Base-by-base conservation (phyloP, 2,797 vertebrate genomes). In the Danio albolineatus region DNA sequence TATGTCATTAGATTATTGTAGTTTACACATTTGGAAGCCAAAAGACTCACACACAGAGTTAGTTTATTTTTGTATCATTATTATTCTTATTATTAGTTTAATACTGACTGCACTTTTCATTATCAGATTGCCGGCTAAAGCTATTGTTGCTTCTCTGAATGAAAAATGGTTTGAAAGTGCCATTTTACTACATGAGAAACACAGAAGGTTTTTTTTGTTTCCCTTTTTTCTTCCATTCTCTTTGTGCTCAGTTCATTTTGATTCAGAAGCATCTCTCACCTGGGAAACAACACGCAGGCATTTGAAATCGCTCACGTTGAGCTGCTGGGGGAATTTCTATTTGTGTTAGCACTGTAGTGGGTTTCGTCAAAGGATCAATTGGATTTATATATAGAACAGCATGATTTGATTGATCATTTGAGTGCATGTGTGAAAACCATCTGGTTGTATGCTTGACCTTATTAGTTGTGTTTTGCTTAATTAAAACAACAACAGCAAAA, bases 231-330 rank as follows among this genome's bases (percentile, higher is more conserved):
- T 51, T 17, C 6, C 67, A 9, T 7, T 28, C 10, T 73, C 71
- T 38, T 46, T 60, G 71, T 41, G 19, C 54, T 60, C 54, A 49
- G 44, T 92, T 93, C 90, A 89, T 92, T 93, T 84, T 93, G 94
- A 93, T 95, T 91, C 91, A 94, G 90, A 95, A 89, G 90, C 91
- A 92, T 92, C 88, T 89, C 94, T 90, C 94, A 94, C 94, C 92
- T 88, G 93, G 94, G 91, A 90, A 90, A 94, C 92, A 93, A 92
- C 95, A 96, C 95, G 93, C 95, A 94, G 95, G 89, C 94, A 95
- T 95, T 94, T 28, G 95, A 97, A 96, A 95, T 96, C 95, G 95
- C 95, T 96, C 96, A 93, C 88, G 82, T 90, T 85, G 89, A 96
- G 57, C 19, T 71, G n/a, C 38, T 62, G 38, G 67, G 14, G 48